Evolutionary conservation across 2,888 invertebrate genomes (phyloP).

Genomic region (Chironomus tentans): DNA sequence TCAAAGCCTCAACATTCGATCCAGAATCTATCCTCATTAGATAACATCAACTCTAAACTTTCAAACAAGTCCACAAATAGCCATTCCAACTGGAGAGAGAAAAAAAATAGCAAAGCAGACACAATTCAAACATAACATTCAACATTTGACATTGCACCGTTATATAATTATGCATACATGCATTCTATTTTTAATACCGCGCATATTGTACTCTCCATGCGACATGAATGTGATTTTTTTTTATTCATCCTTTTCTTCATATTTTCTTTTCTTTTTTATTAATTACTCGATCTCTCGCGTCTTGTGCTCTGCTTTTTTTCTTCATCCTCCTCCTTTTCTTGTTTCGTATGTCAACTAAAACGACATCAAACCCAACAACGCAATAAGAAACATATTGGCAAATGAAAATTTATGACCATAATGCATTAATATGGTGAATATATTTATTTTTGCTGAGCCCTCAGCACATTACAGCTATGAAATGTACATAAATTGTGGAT

Average conservation of each 20-base stretch:
- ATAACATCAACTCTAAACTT: too few species aligned
- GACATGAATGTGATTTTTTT: background rate
- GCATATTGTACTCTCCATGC: background rate
- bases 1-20: too few species aligned
- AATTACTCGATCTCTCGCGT: too few species aligned
- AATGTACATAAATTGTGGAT: too few species aligned
- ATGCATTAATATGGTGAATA: background rate
- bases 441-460: background rate
- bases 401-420: slow-evolving; percentile 11
- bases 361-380: background rate
- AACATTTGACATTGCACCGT: background rate
- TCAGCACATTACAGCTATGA: background rate
- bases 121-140: background rate
- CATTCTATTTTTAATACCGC: background rate
- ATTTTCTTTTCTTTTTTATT: too few species aligned
- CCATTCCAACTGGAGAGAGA: background rate
- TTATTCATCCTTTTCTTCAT: background rate
- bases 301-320: too few species aligned
- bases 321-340: background rate
- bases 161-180: background rate
- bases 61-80: too few species aligned
- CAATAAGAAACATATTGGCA: background rate
- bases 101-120: background rate
- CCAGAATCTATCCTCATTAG: too few species aligned
- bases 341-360: background rate